Conservation (phyloP, 2,888 invertebrate species). For the Drosophila maculinotata region DNA sequence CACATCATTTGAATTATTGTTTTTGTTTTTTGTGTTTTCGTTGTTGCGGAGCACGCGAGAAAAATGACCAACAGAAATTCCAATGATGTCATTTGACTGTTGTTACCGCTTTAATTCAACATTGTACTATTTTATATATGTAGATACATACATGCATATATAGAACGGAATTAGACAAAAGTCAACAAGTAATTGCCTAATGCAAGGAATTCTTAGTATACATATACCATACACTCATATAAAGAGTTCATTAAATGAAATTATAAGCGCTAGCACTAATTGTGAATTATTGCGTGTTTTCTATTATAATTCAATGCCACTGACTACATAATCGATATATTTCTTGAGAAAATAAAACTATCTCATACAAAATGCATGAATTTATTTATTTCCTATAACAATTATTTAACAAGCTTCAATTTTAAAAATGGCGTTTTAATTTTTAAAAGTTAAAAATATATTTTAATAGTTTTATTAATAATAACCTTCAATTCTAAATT, state of each 20-base stretch:
- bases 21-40: conserved; percentile 35
- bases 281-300: background rate
- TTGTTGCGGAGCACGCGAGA: conserved; percentile 47
- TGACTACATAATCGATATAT: too few relatives aligned
- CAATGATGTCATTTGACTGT: conserved; percentile 72
- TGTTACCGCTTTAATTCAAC: conserved; percentile 37
- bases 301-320: background rate
- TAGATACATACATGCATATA: background rate
- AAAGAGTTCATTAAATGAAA: background rate
- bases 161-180: conserved; percentile 7
- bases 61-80: conserved; percentile 49
- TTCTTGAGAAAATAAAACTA: too few relatives aligned
- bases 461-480: too few relatives aligned
- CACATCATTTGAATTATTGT: conserved; percentile 45
- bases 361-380: too few relatives aligned
- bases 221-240: background rate
- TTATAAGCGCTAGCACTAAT: background rate
- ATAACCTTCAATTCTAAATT: too few relatives aligned
- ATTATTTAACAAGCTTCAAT: too few relatives aligned
- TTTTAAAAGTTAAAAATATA: too few relatives aligned
- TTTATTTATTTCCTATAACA: too few relatives aligned
- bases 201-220: conserved; percentile 3
- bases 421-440: too few relatives aligned
- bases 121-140: conserved; percentile 21
- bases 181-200: conserved; percentile 30